These are phyloP conservation scores for Cephus pygmeus DNA, from an alignment of 2,888 invertebrate genomes.

Conservation along the genomic window DNA sequence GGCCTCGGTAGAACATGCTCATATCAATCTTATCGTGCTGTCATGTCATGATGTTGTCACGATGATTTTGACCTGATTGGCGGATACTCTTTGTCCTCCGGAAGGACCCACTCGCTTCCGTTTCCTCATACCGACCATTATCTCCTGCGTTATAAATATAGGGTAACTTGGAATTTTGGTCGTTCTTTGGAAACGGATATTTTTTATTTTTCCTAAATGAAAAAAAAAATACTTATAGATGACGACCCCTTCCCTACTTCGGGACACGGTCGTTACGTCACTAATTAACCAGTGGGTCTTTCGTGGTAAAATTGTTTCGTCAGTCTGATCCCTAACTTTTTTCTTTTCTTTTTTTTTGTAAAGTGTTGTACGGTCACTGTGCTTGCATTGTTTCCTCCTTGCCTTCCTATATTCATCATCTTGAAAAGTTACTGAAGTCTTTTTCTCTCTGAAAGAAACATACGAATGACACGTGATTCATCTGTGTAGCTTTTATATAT, in stretches of 20 bases:
- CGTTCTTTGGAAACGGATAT: background rate
- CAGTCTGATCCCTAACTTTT: slow-evolving; percentile 2
- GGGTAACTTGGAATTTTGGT: background rate
- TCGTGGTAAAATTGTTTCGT: background rate
- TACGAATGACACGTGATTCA: background rate
- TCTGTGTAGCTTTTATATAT: background rate
- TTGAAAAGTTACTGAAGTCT: background rate
- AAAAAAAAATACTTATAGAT: background rate
- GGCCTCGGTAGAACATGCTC: slow-evolving; percentile 60
- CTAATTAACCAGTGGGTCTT: background rate
- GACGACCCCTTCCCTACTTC: background rate
- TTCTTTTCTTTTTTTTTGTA: slow-evolving; percentile 12
- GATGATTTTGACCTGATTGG: background rate
- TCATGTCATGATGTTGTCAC: background rate
- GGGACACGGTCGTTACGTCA: background rate
- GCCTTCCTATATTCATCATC: background rate
- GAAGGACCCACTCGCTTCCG: background rate
- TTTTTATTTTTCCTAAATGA: background rate
- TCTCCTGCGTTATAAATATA: background rate
- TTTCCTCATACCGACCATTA: background rate
- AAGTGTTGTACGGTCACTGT: slow-evolving; percentile 4
- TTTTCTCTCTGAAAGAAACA: slow-evolving; percentile 10
- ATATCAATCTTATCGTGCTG: background rate
- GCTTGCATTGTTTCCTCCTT: background rate
- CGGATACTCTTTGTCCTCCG: background rate